A percentile compares a stretch with the other conserved stretches of the same genome.
These are phyloP conservation scores for Myiotriccus ornatus DNA, from an alignment of 2,797 vertebrate genomes.

Conservation along the genomic window DNA sequence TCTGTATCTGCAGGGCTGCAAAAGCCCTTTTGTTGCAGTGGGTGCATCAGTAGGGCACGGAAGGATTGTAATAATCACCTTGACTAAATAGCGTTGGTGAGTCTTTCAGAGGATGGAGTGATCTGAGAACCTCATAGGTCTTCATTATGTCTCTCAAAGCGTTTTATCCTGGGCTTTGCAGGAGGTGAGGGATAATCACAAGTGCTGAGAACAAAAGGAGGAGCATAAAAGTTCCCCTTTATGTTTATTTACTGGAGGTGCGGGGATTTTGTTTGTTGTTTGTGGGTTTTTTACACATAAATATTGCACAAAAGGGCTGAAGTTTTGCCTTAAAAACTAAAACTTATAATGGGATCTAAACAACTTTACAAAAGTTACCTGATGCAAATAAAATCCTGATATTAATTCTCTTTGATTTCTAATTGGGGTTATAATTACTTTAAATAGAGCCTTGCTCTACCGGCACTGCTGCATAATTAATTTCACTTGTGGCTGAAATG, in stretches of 20 bases:
- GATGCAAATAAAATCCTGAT: neutral
- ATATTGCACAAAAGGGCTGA: neutral
- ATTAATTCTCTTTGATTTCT: constrained; percentile 9
- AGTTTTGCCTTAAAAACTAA: neutral
- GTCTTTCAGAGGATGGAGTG: neutral
- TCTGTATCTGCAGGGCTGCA: neutral
- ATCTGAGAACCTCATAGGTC: neutral
- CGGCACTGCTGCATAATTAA: neutral
- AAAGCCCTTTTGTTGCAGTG: neutral
- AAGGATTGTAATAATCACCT: neutral
- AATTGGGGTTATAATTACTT: neutral
- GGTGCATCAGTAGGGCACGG: neutral
- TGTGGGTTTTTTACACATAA: neutral
- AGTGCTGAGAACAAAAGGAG: neutral
- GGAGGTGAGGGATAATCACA: neutral
- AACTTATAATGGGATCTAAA: neutral
- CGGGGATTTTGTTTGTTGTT: neutral
- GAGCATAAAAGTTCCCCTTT: neutral
- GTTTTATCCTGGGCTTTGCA: neutral
- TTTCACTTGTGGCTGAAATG: neutral
- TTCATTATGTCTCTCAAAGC: neutral
- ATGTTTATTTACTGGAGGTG: neutral
- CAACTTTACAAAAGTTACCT: neutral
- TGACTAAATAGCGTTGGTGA: neutral
- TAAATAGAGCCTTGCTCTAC: neutral